Percentiles rank a stretch among this genome's conserved stretches.
These are phyloP conservation scores for Eremophila alpestris DNA, from an alignment of 2,797 vertebrate species.

Conservation along the genomic window DNA sequence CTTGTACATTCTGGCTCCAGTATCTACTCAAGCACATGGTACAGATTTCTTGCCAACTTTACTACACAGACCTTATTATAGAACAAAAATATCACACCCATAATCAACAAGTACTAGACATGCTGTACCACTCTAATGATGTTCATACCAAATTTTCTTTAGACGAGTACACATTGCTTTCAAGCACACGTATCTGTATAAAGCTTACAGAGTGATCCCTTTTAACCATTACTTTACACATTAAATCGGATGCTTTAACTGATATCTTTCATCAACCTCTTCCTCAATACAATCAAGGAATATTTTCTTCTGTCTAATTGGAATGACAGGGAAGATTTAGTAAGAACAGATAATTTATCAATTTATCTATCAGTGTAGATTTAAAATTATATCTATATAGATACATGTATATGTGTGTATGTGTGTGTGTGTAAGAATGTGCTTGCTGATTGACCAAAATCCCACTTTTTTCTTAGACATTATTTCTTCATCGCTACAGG, in stretches of 20 bases:
- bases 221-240: not conserved
- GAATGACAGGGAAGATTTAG: not conserved
- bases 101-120: constrained; percentile 25
- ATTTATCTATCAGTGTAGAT: not conserved
- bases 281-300: not conserved
- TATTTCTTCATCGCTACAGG: not conserved
- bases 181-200: not conserved
- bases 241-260: not conserved
- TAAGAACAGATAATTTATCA: not conserved
- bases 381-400: not conserved
- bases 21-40: constrained; percentile 3
- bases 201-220: not conserved
- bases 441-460: not conserved
- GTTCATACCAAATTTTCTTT: not conserved
- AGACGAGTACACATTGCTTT: not conserved
- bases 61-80: constrained; percentile 37
- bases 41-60: constrained; percentile 39
- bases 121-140: not conserved
- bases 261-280: not conserved
- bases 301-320: not conserved
- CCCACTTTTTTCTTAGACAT: not conserved
- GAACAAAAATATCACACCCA: constrained; percentile 36
- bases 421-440: not conserved
- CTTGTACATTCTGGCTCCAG: constrained; percentile 10
- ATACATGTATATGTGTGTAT: no score